phyloP scores from a whole-genome alignment of 2,797 vertebrate species.

The Thunnus albacares region DNA sequence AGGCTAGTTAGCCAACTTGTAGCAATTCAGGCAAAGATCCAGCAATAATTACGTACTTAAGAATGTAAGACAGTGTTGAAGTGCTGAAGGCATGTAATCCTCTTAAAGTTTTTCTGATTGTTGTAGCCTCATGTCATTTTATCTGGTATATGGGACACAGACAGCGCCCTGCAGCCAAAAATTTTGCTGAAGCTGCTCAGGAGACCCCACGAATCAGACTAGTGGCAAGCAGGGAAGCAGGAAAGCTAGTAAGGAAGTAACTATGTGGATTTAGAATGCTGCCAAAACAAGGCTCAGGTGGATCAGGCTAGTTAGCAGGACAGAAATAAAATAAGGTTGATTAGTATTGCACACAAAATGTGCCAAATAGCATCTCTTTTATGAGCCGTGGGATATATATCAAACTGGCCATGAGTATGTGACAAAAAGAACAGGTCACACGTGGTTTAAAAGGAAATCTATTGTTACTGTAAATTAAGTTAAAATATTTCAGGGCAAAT shows the following conservation, averaged over 20 bases:
- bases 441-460: background rate
- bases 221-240: background rate
- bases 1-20: too few species aligned
- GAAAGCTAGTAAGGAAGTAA: background rate
- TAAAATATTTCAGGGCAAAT: constrained; percentile 5
- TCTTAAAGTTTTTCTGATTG: constrained; percentile 4
- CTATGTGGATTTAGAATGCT: background rate
- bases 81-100: background rate
- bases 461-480: background rate
- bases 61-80: background rate
- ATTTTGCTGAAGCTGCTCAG: background rate
- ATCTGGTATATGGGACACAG: constrained; percentile 18
- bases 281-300: background rate
- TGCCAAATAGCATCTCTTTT: background rate
- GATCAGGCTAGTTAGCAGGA: background rate
- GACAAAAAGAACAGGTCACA: background rate
- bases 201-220: background rate
- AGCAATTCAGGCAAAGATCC: background rate
- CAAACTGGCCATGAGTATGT: background rate
- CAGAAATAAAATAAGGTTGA: background rate
- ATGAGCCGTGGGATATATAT: background rate
- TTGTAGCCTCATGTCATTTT: constrained; percentile 13
- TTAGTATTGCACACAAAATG: background rate
- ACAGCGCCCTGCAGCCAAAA: background rate
- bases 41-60: background rate